These are phyloP conservation scores for Temnothorax nylanderi DNA, from an alignment of 1,140 invertebrate genomes.

Conservation along the genomic window DNA sequence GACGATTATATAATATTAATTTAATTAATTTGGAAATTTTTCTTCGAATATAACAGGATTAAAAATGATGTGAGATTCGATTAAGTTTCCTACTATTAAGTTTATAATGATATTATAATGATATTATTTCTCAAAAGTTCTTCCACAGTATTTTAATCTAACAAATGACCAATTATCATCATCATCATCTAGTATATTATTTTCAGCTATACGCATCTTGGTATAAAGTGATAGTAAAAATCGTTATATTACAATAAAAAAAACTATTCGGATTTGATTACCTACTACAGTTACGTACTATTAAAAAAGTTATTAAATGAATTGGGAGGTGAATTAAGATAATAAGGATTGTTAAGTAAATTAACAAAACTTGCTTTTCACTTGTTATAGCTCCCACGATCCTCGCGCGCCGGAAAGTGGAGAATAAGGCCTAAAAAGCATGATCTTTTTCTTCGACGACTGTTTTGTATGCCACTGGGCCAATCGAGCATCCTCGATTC, in stretches of 20 bases:
- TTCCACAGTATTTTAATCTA: background rate
- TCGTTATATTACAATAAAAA: background rate
- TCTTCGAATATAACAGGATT: background rate
- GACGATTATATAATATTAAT: background rate
- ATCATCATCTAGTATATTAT: background rate
- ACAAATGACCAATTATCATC: background rate
- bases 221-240: background rate
- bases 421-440: slow-evolving; percentile 84
- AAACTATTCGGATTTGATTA: slow-evolving; percentile 1
- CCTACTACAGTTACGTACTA: background rate
- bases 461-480: slow-evolving; percentile 85
- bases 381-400: slow-evolving; percentile 49
- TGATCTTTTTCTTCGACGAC: slow-evolving; percentile 73
- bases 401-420: slow-evolving; percentile 77
- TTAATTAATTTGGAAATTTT: background rate
- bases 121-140: background rate
- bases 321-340: slow-evolving; percentile 29
- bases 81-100: background rate
- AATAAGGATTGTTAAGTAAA: slow-evolving; percentile 43
- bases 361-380: slow-evolving; percentile 69
- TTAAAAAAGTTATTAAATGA: slow-evolving; percentile 5
- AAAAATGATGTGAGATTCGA: background rate
- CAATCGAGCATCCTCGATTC: slow-evolving; percentile 80
- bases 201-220: background rate
- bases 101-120: background rate